Conservation (phyloP, 2,113 vertebrate genomes). For the Lepus americanus region DNA sequence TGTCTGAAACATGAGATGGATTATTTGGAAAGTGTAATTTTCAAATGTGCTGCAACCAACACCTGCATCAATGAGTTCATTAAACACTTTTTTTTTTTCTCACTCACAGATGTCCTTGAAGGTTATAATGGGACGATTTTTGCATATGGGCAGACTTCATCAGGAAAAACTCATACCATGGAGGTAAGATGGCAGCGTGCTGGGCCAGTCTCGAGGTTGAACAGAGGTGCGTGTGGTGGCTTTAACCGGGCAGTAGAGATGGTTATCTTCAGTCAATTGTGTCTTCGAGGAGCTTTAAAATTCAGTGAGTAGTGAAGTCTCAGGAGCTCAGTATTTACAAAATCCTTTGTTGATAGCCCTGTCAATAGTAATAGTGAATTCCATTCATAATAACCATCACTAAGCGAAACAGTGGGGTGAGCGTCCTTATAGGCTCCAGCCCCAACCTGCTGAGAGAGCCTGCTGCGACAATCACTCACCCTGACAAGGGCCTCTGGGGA, state of each 20-base stretch:
- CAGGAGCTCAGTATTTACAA: slow-evolving; percentile 29
- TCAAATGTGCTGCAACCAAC: slow-evolving; percentile 26
- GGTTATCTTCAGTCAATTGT: neutral
- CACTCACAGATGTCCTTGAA: slow-evolving; percentile 93
- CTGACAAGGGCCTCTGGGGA: neutral
- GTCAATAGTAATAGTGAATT: slow-evolving; percentile 28
- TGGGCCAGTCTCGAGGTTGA: neutral
- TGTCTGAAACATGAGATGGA: slow-evolving; percentile 47
- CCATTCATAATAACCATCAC: neutral
- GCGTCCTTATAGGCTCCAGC: neutral
- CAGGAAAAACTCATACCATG: slow-evolving; percentile 98
- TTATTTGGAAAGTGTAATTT: slow-evolving; percentile 62
- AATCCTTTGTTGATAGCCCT: slow-evolving; percentile 1
- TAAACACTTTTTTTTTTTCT: slow-evolving; percentile 42
- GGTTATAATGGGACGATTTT: slow-evolving; percentile 98
- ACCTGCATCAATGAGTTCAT: neutral
- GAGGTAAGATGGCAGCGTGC: slow-evolving; percentile 90
- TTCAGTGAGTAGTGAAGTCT: neutral
- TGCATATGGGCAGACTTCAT: slow-evolving; percentile 96
- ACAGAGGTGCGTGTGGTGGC: fast-evolving
- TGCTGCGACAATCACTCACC: neutral
- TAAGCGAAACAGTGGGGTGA: neutral
- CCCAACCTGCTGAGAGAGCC: neutral
- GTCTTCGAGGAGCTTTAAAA: slow-evolving; percentile 45
- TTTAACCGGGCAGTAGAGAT: neutral